A percentile compares a stretch with the other conserved stretches of the same genome.
These are phyloP conservation scores for Halcyon malimbica DNA, from an alignment of 2,113 vertebrate species.

Conservation along the genomic window DNA sequence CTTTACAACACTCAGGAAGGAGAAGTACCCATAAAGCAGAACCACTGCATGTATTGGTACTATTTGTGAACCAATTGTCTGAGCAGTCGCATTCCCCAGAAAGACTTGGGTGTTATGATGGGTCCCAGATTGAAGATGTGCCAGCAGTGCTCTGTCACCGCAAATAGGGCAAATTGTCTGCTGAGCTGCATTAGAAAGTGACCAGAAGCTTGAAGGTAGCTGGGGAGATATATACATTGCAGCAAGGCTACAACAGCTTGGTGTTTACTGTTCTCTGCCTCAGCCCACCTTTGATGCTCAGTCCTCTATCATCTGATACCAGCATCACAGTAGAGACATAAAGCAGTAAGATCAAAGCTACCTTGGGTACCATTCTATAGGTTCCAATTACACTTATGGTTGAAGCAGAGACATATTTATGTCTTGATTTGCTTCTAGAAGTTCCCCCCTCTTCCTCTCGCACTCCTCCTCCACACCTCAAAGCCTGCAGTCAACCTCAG, in stretches of 20 bases:
- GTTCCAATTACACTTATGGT: conserved; percentile 27
- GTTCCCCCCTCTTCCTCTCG: background rate
- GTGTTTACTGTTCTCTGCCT: background rate
- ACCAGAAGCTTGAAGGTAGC: background rate
- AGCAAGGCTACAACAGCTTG: background rate
- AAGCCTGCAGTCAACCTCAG: background rate
- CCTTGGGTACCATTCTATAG: background rate
- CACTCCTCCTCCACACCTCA: background rate
- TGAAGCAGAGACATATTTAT: conserved; percentile 1
- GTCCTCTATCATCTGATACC: background rate
- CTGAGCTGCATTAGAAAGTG: background rate
- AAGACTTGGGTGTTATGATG: background rate
- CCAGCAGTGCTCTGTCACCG: background rate
- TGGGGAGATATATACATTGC: background rate
- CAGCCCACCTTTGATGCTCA: background rate
- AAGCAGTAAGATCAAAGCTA: conserved; percentile 34
- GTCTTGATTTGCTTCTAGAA: background rate
- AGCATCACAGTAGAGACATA: background rate
- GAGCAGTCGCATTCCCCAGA: background rate
- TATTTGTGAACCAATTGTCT: background rate
- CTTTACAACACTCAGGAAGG: background rate
- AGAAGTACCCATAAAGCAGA: background rate
- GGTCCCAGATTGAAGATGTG: background rate
- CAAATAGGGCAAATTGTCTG: background rate
- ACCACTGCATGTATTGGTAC: background rate